A percentile compares a stretch with the other conserved stretches of the same genome.
Conservation (phyloP, 2,797 vertebrate species). For the Coilia nasus region DNA sequence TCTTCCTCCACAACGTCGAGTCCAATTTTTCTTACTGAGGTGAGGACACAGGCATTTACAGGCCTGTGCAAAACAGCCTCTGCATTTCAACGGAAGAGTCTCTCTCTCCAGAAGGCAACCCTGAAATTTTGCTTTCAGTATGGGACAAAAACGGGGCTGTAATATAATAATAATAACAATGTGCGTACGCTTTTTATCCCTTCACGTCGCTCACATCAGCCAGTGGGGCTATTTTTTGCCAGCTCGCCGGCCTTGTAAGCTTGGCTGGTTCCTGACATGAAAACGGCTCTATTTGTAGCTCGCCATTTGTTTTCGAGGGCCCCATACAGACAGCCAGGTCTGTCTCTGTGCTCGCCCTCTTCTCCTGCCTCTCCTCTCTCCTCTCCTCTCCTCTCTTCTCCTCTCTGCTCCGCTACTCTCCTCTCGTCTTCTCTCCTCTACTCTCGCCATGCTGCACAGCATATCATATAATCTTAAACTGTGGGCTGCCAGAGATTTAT, state of each 20-base stretch:
- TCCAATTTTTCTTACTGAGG: neutral
- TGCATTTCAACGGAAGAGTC: neutral
- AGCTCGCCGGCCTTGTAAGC: neutral
- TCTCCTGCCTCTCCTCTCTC: neutral
- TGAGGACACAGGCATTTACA: constrained; percentile 8
- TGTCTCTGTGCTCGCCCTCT: constrained; percentile 42
- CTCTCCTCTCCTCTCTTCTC: too few relatives aligned
- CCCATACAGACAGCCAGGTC: constrained; percentile 47
- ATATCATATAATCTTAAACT: constrained; percentile 67
- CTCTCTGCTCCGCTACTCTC: too few relatives aligned
- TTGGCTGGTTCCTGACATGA: constrained; percentile 10
- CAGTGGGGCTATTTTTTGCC: neutral
- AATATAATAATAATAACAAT: constrained; percentile 27
- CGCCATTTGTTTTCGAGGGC: constrained; percentile 45
- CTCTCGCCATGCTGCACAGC: constrained; percentile 11
- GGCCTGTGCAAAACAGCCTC: neutral
- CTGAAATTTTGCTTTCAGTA: constrained; percentile 18
- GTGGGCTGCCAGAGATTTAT: constrained; percentile 67
- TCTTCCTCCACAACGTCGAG: neutral
- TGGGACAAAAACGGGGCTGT: neutral
- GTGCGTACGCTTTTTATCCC: neutral
- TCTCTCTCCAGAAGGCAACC: constrained; percentile 22
- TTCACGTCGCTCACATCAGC: neutral
- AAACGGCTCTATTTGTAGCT: constrained; percentile 50
- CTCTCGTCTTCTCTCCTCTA: too few relatives aligned